Evolutionary conservation across 1,140 invertebrate species (phyloP).

Genomic region (Aporrectodea caliginosa): DNA sequence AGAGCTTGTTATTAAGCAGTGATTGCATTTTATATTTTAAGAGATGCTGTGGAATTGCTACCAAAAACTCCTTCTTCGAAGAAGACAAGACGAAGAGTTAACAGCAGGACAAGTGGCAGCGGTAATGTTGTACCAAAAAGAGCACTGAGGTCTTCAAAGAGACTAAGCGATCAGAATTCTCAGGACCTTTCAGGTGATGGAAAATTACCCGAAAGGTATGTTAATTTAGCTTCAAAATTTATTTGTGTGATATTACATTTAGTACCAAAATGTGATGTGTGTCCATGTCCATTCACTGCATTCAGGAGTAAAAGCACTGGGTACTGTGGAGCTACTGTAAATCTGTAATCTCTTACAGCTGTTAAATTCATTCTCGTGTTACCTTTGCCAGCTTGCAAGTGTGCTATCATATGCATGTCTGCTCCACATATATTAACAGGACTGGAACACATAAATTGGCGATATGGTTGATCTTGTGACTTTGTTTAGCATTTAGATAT

Average conservation of each 20-base stretch:
- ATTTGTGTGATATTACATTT: not conserved
- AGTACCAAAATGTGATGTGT: not conserved
- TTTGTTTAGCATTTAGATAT: no score
- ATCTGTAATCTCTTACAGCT: not conserved
- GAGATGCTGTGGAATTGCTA: not conserved
- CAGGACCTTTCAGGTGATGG: not conserved
- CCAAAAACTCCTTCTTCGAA: not conserved
- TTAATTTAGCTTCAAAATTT: not conserved
- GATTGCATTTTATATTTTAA: not conserved
- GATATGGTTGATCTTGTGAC: no score
- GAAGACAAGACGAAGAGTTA: not conserved
- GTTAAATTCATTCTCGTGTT: not conserved
- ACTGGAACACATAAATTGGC: no score
- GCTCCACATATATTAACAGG: no score
- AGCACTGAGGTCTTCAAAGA: not conserved
- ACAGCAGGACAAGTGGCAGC: not conserved
- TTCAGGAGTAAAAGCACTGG: no score
- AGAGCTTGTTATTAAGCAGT: not conserved
- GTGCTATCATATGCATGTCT: no score
- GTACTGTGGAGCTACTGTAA: not conserved
- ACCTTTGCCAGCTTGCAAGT: not conserved
- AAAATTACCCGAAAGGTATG: not conserved
- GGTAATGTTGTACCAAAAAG: not conserved
- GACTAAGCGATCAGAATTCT: not conserved
- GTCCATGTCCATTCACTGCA: no score